Evolutionary conservation across 2,797 vertebrate genomes (phyloP).

Genomic region (Apodemus agrarius): DNA sequence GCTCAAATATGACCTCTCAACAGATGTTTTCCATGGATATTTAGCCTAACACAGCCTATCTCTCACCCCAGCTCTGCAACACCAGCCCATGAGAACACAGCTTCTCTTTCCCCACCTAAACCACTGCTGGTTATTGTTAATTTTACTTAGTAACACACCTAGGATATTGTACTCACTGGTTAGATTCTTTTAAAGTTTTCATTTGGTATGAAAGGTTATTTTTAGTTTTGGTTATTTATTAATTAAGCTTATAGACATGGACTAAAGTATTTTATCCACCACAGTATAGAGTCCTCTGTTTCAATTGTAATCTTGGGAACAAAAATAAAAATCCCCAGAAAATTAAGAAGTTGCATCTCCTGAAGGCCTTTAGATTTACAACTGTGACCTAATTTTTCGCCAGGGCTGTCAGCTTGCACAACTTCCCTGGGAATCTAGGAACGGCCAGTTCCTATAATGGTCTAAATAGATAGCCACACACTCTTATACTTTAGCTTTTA

Average conservation of each 20-base stretch:
- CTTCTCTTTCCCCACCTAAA: background rate
- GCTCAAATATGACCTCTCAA: background rate
- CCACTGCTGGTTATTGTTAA: background rate
- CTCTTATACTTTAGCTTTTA: background rate
- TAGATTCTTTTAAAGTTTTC: background rate
- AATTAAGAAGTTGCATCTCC: background rate
- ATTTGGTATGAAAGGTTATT: background rate
- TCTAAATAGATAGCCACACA: background rate
- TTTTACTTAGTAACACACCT: background rate
- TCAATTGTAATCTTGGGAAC: background rate
- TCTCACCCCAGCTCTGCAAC: background rate
- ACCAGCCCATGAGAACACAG: background rate
- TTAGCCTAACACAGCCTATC: background rate
- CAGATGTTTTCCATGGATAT: background rate
- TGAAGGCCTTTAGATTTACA: background rate
- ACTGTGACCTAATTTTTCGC: background rate
- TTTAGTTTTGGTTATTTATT: background rate
- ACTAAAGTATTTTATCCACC: background rate
- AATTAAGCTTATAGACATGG: background rate
- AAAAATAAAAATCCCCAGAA: background rate
- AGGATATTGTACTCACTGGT: background rate
- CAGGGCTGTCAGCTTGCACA: background rate
- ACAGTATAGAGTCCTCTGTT: background rate
- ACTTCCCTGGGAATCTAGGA: background rate
- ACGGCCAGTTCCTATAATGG: background rate